Conservation (phyloP, 2,797 vertebrate species). For the Tamandua tetradactyla region DNA sequence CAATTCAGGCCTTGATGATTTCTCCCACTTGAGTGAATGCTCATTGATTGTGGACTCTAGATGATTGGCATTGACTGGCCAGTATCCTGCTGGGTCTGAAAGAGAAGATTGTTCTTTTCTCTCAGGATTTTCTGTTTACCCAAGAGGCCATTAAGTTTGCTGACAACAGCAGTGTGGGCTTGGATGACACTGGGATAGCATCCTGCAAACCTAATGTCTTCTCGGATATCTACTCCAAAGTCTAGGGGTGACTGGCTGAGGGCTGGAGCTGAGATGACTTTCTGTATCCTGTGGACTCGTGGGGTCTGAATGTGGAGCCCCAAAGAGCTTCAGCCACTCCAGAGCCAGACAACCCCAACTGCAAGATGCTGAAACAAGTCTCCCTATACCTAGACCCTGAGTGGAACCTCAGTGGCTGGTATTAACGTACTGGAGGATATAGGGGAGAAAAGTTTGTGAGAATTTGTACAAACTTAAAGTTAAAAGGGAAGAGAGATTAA, state of each 20-base stretch:
- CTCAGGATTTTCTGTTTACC: background rate
- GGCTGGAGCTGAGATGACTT: background rate
- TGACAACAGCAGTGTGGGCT: background rate
- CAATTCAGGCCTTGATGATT: background rate
- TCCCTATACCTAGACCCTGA: background rate
- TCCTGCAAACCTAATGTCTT: background rate
- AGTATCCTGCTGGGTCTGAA: background rate
- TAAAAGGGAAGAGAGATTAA: background rate
- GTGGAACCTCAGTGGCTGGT: background rate
- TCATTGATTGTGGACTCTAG: background rate
- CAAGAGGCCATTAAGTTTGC: background rate
- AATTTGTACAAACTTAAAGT: background rate
- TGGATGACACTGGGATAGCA: background rate
- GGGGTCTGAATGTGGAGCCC: background rate
- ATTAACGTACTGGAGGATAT: background rate
- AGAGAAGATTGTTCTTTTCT: background rate
- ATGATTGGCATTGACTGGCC: background rate
- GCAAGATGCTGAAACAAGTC: background rate
- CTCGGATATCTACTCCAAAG: background rate
- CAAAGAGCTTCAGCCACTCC: background rate
- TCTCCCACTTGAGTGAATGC: background rate
- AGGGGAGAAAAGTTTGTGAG: background rate
- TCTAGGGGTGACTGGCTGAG: background rate
- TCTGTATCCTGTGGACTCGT: background rate
- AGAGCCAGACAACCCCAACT: background rate